Percentiles rank a stretch among this genome's conserved stretches.
Evolutionary conservation across 2,797 vertebrate genomes (phyloP).

Genomic region (Clamator glandarius): DNA sequence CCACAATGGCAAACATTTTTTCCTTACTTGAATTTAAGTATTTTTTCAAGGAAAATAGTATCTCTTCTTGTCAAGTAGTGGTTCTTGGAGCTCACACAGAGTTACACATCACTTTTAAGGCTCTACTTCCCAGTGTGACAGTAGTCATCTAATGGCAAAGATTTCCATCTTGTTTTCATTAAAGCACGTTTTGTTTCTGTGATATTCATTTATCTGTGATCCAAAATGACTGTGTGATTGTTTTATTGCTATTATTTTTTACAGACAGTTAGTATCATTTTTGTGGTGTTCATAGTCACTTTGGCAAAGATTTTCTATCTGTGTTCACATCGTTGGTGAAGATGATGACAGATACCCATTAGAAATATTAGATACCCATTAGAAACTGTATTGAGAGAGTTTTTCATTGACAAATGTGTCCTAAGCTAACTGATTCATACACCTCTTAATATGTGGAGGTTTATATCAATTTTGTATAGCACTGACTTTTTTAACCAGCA

Average conservation of each 20-base stretch:
- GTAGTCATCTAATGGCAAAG: background rate
- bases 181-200: background rate
- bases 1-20: background rate
- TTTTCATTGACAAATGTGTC: background rate
- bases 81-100: background rate
- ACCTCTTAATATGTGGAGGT: background rate
- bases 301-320: constrained; percentile 20
- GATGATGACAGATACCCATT: constrained; percentile 29
- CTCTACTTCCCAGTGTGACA: background rate
- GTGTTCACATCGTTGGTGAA: background rate
- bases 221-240: background rate
- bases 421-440: background rate
- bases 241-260: background rate
- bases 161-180: constrained; percentile 33
- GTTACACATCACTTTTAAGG: background rate
- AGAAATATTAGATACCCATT: constrained; percentile 2
- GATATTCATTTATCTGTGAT: background rate
- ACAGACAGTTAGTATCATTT: background rate
- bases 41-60: background rate
- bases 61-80: accelerated
- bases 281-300: background rate
- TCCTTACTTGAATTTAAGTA: background rate
- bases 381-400: background rate
- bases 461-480: background rate
- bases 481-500: background rate